Evolutionary conservation across 2,888 invertebrate species (phyloP), one percentile per base, ranked within the genome.

Genomic region (Microdon myrmicae): DNA sequence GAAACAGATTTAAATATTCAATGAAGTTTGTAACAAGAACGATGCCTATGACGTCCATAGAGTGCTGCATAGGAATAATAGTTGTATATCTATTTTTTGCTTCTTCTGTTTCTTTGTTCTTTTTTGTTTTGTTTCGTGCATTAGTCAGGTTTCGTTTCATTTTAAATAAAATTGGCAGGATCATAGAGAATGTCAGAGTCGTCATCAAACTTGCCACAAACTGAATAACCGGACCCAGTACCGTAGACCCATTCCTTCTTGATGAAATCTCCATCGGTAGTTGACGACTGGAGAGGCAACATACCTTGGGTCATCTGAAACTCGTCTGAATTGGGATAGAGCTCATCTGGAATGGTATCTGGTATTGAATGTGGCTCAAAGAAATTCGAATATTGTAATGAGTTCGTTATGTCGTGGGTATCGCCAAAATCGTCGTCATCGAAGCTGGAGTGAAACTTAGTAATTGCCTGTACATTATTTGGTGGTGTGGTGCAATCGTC

Each of bases 211-310:
- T 78, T 79, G 12, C 76, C 76, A 37, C 76, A 77, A 72, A 78
- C 78, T 59, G 75, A 73, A 61, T 79, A 79, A 51, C 72, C 76
- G 22, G 75, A 72, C 41, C 74, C 75, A 32, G 74, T 67, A 51
- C 77, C 78, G 43, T 78, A 78, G 19, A 74, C 77, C 79, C 79
- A 79, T 69, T 79, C 79, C 70, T 79, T 79, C 13, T 78, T 78
- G 13, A 79, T 79, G 58, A 77, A 79, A 55, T 79, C 79, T 5
- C 75, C 79, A 53, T 79, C 79, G 34, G 74, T 78, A 14, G 78
- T 78, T 35, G 77, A 77, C 6, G 78, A 77, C 9, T 78, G 77
- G 9, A 77, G 76, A 31, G 76, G 77, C 68, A 78, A 43, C 10
- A 77, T 77, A 53, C 76, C 77, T 55, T 78, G 78, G 69, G 79